These are phyloP conservation scores for Caenorhabditis zanzibari DNA, from an alignment of 2,888 invertebrate genomes.

Conservation along the genomic window DNA sequence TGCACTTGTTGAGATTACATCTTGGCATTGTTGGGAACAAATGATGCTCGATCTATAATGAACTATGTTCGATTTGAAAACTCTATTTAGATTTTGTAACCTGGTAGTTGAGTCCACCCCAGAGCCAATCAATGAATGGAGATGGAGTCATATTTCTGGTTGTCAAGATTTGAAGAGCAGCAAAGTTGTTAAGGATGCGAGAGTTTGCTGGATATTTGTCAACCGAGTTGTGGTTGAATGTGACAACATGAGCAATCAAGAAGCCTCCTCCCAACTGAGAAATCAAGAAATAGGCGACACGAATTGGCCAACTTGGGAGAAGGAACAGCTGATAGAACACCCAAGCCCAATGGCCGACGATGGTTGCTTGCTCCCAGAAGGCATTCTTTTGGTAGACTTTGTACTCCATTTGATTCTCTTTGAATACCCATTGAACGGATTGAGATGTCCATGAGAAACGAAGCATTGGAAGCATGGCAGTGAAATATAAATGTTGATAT, in stretches of 20 bases:
- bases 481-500: constrained; percentile 82
- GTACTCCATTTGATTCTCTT: constrained; percentile 72
- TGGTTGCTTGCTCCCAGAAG: constrained; percentile 61
- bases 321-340: constrained; percentile 79
- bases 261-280: constrained; percentile 79
- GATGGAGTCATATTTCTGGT: constrained; percentile 82
- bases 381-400: constrained; percentile 70
- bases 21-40: constrained; percentile 83
- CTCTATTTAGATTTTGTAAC: constrained; percentile 32
- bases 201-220: constrained; percentile 82
- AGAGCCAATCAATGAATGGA: constrained; percentile 82
- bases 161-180: constrained; percentile 82
- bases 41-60: constrained; percentile 80
- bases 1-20: constrained; percentile 77
- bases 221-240: constrained; percentile 83
- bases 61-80: background rate
- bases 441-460: constrained; percentile 81
- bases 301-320: constrained; percentile 74
- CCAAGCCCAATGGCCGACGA: constrained; percentile 80
- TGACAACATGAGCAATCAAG: constrained; percentile 81
- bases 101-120: constrained; percentile 83
- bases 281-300: constrained; percentile 78
- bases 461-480: constrained; percentile 78
- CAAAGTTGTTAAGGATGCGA: constrained; percentile 82
- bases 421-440: constrained; percentile 78